Percentiles rank a stretch among this genome's conserved stretches.
These are phyloP conservation scores for Diarsia mendica DNA, from an alignment of 2,888 invertebrate genomes.

Conservation along the genomic window DNA sequence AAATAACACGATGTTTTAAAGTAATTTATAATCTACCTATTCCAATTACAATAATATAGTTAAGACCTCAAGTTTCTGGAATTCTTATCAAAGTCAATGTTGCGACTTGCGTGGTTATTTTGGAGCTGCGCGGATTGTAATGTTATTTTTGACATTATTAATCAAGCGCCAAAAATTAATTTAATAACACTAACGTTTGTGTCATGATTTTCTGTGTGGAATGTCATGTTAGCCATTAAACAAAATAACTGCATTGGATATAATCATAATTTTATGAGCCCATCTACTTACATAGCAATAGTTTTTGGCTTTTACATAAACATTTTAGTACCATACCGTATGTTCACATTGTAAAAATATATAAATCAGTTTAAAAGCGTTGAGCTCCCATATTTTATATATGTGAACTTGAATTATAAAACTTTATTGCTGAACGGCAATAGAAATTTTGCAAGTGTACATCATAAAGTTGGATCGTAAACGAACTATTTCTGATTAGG, in stretches of 20 bases:
- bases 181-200: background rate
- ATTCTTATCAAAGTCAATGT: background rate
- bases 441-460: constrained; percentile 80
- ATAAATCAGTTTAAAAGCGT: constrained; percentile 56
- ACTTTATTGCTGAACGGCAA: constrained; percentile 73
- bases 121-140: background rate
- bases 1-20: background rate
- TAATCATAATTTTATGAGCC: background rate
- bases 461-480: constrained; percentile 83
- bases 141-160: background rate
- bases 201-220: background rate
- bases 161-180: background rate
- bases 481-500: constrained; percentile 82
- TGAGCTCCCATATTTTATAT: constrained; percentile 45
- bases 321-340: background rate
- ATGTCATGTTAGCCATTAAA: background rate
- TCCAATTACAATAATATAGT: too few relatives aligned
- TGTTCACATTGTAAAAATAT: constrained; percentile 1
- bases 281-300: background rate
- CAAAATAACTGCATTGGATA: background rate
- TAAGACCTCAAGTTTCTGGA: background rate
- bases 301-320: background rate
- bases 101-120: background rate
- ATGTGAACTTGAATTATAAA: constrained; percentile 58
- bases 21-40: background rate